Evolutionary conservation across 2,797 vertebrate genomes (phyloP).

Genomic region (Phoeniculus purpureus): DNA sequence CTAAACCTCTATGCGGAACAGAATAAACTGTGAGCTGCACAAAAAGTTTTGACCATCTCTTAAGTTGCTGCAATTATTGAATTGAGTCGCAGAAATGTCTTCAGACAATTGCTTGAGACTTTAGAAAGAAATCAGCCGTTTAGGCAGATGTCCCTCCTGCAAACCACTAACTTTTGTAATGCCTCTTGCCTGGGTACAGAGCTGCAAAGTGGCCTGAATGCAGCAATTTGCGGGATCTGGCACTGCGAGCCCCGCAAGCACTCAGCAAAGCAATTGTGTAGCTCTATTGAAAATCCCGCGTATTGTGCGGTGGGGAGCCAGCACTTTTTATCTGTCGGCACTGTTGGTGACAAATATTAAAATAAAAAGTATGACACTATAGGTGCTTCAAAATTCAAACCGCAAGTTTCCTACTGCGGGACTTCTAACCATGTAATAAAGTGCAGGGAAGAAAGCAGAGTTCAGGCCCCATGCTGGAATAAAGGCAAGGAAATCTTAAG

Average conservation of each 20-base stretch:
- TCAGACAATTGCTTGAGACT: slow-evolving; percentile 2
- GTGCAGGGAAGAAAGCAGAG: slow-evolving; percentile 72
- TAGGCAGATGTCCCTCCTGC: slow-evolving; percentile 13
- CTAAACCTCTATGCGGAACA: not conserved
- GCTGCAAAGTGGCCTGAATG: slow-evolving; percentile 49
- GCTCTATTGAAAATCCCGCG: slow-evolving; percentile 68
- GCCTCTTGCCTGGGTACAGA: not conserved
- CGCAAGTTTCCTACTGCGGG: slow-evolving; percentile 71
- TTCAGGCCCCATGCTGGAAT: slow-evolving; percentile 75
- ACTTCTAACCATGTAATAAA: slow-evolving; percentile 79
- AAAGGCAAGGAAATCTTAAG: slow-evolving; percentile 75
- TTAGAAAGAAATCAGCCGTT: slow-evolving; percentile 8
- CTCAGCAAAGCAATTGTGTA: slow-evolving; percentile 70
- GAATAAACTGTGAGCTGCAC: not conserved
- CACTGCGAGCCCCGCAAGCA: slow-evolving; percentile 59
- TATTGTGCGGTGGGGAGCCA: slow-evolving; percentile 63
- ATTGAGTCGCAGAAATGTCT: not conserved
- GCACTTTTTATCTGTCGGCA: slow-evolving; percentile 69
- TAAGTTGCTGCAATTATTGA: not conserved
- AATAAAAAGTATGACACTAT: slow-evolving; percentile 74
- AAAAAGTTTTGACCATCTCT: not conserved
- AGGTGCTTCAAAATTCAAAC: slow-evolving; percentile 77
- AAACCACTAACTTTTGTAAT: slow-evolving; percentile 42
- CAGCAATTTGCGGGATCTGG: slow-evolving; percentile 63
- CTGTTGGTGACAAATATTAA: slow-evolving; percentile 74